phyloP scores from a whole-genome alignment of 2,113 vertebrate species.

The Struthidea cinerea region DNA sequence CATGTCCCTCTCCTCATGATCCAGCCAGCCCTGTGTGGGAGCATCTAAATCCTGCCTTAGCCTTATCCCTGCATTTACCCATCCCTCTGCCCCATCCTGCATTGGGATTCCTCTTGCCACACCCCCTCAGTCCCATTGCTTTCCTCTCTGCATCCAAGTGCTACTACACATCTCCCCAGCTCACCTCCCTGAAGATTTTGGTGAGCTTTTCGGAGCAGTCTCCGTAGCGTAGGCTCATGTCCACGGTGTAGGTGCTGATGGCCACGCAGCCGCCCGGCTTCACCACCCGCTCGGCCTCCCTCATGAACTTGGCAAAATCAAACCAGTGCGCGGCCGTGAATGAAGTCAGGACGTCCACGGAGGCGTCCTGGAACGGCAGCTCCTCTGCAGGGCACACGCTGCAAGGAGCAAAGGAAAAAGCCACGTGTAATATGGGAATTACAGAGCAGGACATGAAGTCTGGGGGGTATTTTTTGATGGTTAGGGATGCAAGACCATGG shows the following conservation, averaged over 20 bases:
- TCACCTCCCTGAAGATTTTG: constrained; percentile 73
- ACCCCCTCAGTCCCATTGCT: not conserved
- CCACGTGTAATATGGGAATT: rapidly evolving
- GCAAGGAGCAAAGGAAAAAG: not conserved
- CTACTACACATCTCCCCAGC: not conserved
- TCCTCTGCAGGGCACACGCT: constrained; percentile 76
- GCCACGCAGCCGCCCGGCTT: constrained; percentile 73
- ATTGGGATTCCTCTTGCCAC: rapidly evolving
- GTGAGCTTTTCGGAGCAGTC: constrained; percentile 67
- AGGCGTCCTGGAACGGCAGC: constrained; percentile 69
- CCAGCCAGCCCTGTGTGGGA: not conserved
- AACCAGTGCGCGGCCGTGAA: constrained; percentile 85
- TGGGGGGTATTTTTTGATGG: rapidly evolving
- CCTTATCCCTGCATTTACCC: not conserved
- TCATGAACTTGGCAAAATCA: constrained; percentile 65
- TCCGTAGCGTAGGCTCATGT: constrained; percentile 69
- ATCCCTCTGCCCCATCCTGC: no score
- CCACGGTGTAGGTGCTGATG: constrained; percentile 72
- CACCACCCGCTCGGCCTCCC: constrained; percentile 73
- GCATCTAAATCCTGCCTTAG: not conserved
- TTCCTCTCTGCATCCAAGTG: not conserved
- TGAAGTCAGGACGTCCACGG: constrained; percentile 75
- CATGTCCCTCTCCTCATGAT: rapidly evolving
- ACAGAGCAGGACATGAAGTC: rapidly evolving
- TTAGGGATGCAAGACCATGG: not conserved